phyloP scores from a whole-genome alignment of 2,113 vertebrate genomes.

The Arvicanthis niloticus region DNA sequence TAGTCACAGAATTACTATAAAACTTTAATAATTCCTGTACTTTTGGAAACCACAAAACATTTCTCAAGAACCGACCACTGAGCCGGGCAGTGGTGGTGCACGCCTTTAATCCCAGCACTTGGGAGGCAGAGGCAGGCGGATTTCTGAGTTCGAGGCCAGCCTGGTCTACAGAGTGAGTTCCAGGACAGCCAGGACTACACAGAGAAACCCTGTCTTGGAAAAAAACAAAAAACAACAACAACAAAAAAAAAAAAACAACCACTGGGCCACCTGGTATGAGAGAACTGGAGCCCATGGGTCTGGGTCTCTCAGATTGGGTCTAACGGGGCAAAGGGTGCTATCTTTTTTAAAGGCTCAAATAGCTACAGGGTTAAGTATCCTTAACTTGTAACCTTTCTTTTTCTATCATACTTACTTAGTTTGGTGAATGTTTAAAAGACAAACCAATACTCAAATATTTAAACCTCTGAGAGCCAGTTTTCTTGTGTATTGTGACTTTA shows the following conservation, averaged over 20 bases:
- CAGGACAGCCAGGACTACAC: too few species aligned
- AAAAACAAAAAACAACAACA: too few species aligned
- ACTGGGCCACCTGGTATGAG: not conserved
- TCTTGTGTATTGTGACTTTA: conserved; percentile 46
- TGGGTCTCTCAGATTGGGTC: not conserved
- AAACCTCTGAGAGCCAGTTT: conserved; percentile 55
- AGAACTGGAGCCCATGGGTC: not conserved
- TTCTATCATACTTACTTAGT: conserved; percentile 67
- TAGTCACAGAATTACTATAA: not conserved
- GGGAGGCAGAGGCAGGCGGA: too few species aligned
- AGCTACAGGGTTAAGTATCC: conserved; percentile 17
- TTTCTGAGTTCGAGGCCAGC: too few species aligned
- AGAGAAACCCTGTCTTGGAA: too few species aligned
- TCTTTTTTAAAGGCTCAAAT: conserved; percentile 7
- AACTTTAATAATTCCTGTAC: conserved; percentile 5
- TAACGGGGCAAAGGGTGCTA: not conserved
- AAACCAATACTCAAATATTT: conserved; percentile 72
- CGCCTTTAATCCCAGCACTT: too few species aligned
- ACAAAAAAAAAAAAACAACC: too few species aligned
- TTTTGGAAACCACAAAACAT: conserved; percentile 13
- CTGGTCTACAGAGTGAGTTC: too few species aligned
- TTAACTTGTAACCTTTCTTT: too few species aligned
- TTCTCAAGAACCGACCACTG: not conserved
- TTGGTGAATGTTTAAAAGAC: conserved; percentile 71
- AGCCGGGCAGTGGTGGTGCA: too few species aligned